These are phyloP conservation scores for Puma concolor DNA, from an alignment of 2,113 vertebrate species.

Conservation along the genomic window DNA sequence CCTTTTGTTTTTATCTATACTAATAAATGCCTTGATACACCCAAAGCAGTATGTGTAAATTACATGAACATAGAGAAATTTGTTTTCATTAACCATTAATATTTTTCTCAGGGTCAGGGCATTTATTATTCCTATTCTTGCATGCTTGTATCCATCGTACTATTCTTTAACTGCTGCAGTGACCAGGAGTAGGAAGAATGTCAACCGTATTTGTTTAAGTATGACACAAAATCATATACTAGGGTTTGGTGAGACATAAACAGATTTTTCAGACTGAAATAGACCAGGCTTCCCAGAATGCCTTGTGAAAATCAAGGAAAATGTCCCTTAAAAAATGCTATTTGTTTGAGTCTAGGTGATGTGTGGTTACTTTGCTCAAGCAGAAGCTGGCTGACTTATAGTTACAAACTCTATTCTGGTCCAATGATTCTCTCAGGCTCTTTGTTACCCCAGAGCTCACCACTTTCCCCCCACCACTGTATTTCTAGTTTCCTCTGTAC, in stretches of 20 bases:
- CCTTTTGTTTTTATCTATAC: neutral
- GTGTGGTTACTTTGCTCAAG: neutral
- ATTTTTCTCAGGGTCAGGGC: neutral
- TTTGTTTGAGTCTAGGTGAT: neutral
- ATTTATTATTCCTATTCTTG: neutral
- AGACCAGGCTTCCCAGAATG: neutral
- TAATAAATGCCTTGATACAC: neutral
- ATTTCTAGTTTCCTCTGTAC: neutral
- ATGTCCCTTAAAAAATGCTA: neutral
- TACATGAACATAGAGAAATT: neutral
- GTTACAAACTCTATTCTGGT: neutral
- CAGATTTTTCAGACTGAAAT: neutral
- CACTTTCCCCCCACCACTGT: neutral
- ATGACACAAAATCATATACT: neutral
- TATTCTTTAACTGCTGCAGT: neutral
- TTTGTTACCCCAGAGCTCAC: neutral
- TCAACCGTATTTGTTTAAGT: neutral
- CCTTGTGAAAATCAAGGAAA: neutral
- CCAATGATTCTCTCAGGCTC: neutral
- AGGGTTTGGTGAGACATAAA: neutral
- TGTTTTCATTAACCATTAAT: neutral
- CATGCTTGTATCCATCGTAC: neutral
- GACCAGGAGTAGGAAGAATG: neutral
- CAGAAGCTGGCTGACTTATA: neutral
- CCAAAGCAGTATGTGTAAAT: neutral